Base-by-base conservation (phyloP, 2,888 invertebrate species). In the Scrobipalpa costella region DNA sequence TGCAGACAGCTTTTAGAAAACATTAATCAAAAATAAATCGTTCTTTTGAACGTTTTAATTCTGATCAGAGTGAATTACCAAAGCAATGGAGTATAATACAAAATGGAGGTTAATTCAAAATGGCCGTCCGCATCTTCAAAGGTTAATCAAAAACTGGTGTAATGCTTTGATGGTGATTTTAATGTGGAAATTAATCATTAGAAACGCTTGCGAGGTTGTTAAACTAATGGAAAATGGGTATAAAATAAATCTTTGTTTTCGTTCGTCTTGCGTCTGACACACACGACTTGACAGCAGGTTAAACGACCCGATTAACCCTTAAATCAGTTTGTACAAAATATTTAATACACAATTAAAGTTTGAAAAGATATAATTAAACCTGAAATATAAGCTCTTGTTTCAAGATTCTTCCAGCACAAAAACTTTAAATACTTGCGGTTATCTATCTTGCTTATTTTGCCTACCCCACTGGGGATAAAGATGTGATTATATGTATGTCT, bases 161-260 rank as follows among this genome's bases (percentile, higher is more conserved):
- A 50, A 2, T 9, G 0, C 27, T 52, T 52, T 52, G 52, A 52
- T 52, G 33, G 33, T 7, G 52, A 33, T 52, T 52, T 52, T 52
- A 52, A 52, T 52, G 33, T 33, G 27, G 27, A 27, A 8, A 52
- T 52, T 27, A 52, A 52, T 52, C 52, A 33, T 33, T 52, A 27
- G 21, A 1, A n/a, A 52, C 52, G 15, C 9, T 50, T n/a, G 17
- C 13, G n/a, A 13, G 33, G n/a, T 52, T n/a, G 33, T 52, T 33
- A 52, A 52, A 52, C 52, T 52, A 52, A 52, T 52, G 33, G 52
- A 33, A 33, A 19, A 33, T 52, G 33, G 33, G n/a, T n/a, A 11
- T 9, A 52, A 33, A 52, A 27, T 52, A 27, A 27, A 49, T 49
- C 11, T 17, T 21, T 17, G 11, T 49, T 13, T 44, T 44, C 44